These are phyloP conservation scores for Drosophila pseudoobscura DNA, from an alignment of 1,140 invertebrate species.

Conservation along the genomic window DNA sequence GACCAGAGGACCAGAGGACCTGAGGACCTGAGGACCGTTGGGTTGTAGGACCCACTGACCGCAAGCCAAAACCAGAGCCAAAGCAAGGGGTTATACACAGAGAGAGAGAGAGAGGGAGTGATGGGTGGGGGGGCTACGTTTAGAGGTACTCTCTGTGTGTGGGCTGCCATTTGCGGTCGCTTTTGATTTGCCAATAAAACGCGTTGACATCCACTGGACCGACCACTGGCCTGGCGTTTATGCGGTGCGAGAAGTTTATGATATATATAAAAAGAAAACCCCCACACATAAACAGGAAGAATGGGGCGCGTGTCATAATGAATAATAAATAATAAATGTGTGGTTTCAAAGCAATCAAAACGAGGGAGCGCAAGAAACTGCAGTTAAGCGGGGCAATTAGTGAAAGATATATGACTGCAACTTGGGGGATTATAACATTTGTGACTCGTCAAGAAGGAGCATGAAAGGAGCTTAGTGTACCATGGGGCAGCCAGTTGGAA, in stretches of 20 bases:
- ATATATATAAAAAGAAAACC: slow-evolving; percentile 24
- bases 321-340: slow-evolving; percentile 29
- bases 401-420: slow-evolving; percentile 18
- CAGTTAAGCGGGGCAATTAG: slow-evolving; percentile 35
- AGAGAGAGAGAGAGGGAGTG: neutral
- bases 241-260: slow-evolving; percentile 30
- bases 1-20: slow-evolving; percentile 14
- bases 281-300: slow-evolving; percentile 13
- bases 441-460: too few relatives aligned
- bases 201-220: slow-evolving; percentile 34
- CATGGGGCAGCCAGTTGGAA: too few relatives aligned
- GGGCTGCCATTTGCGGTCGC: slow-evolving; percentile 43
- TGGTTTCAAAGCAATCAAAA: slow-evolving; percentile 37
- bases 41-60: slow-evolving; percentile 46
- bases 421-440: neutral
- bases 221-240: slow-evolving; percentile 4
- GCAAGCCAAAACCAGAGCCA: slow-evolving; percentile 58
- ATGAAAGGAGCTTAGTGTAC: too few relatives aligned
- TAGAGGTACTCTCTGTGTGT: neutral
- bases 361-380: neutral
- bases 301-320: slow-evolving; percentile 21
- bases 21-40: too few relatives aligned
- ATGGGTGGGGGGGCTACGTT: neutral
- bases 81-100: neutral
- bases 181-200: slow-evolving; percentile 60